A percentile compares a stretch with the other conserved stretches of the same genome.
phyloP scores from a whole-genome alignment of 2,113 vertebrate species.

The Symphodus melops region DNA sequence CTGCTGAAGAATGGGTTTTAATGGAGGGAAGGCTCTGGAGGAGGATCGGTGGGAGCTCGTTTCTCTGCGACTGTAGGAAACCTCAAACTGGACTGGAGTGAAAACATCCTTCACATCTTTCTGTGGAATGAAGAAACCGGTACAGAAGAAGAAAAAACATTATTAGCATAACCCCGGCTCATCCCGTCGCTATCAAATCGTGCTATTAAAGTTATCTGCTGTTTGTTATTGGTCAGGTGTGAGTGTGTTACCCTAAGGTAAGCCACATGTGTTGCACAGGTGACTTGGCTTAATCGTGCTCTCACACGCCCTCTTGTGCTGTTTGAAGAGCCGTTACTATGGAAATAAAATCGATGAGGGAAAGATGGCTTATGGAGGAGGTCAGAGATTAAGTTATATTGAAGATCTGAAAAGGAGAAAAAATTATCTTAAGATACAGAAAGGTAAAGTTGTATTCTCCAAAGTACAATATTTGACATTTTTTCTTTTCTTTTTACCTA shows the following conservation, averaged over 20 bases:
- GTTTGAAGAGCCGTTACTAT: slow-evolving; percentile 89
- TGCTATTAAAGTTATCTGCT: no score
- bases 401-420: slow-evolving; percentile 83
- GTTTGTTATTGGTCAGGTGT: background rate
- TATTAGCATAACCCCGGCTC: background rate
- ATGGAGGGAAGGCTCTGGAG: slow-evolving; percentile 78
- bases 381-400: slow-evolving; percentile 92
- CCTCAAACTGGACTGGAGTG: slow-evolving; percentile 89
- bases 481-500: slow-evolving; percentile 83
- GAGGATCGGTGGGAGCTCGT: slow-evolving; percentile 72
- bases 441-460: no score
- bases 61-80: slow-evolving; percentile 86
- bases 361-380: slow-evolving; percentile 86
- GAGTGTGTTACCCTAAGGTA: slow-evolving; percentile 88
- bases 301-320: slow-evolving; percentile 80
- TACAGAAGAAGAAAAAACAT: background rate
- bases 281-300: slow-evolving; percentile 68
- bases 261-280: slow-evolving; percentile 85
- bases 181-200: no score
- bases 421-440: background rate
- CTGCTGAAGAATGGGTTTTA: slow-evolving; percentile 91
- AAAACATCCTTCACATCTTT: slow-evolving; percentile 93
- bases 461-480: background rate
- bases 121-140: slow-evolving; percentile 77
- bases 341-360: slow-evolving; percentile 92